Evolutionary conservation across 35 echinoderm and acorn worm genomes (phyloP).

Genomic region (Apostichopus japonicus): DNA sequence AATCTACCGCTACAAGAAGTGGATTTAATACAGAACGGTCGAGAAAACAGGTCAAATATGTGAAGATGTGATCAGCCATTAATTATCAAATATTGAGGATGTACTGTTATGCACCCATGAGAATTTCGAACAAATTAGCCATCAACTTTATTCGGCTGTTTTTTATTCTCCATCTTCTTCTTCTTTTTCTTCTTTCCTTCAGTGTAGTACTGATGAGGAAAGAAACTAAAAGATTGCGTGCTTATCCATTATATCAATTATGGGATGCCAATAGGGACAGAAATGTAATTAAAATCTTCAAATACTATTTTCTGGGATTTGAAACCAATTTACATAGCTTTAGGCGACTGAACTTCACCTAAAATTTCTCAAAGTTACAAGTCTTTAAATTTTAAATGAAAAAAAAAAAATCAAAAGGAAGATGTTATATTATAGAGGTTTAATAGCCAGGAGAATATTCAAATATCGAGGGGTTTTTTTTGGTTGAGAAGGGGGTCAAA

Average conservation of each 20-base stretch:
- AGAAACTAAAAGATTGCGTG: constrained; percentile 16
- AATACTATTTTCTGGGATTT: constrained; percentile 43
- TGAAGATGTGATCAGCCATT: constrained; percentile 48
- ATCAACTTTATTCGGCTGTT: neutral
- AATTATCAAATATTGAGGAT: constrained; percentile 49
- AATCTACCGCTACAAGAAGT: neutral
- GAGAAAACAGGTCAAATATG: constrained; percentile 40
- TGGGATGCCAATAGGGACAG: neutral
- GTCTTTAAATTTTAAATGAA: too few relatives aligned
- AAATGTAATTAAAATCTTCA: constrained; percentile 35
- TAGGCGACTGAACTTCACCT: constrained; percentile 28
- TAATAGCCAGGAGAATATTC: too few relatives aligned
- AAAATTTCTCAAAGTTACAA: neutral
- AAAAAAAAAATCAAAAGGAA: too few relatives aligned
- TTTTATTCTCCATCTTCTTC: too few relatives aligned
- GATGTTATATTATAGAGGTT: too few relatives aligned
- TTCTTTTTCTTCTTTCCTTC: neutral
- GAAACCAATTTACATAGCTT: constrained; percentile 36
- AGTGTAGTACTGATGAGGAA: neutral
- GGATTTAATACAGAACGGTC: constrained; percentile 22
- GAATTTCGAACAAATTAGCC: constrained; percentile 35
- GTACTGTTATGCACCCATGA: constrained; percentile 4
- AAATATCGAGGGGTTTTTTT: too few relatives aligned
- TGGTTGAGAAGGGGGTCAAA: too few relatives aligned
- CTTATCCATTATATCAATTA: constrained; percentile 50